Conservation (phyloP, 2,888 invertebrate genomes). For the Druceiella hillmani region DNA sequence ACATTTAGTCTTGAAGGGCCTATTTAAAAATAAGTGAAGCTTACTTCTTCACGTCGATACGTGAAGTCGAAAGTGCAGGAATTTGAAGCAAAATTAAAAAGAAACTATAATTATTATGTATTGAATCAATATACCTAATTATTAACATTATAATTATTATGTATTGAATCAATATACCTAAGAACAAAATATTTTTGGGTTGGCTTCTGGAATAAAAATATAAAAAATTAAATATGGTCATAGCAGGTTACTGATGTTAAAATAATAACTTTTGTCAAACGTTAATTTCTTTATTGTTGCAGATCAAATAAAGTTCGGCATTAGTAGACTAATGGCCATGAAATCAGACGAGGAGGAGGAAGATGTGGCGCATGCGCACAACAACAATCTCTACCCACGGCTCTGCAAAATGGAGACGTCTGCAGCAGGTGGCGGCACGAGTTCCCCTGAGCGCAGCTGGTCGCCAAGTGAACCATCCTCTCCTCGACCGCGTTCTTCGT, state of each 20-base stretch:
- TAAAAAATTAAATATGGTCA: slow-evolving; percentile 3
- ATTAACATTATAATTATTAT: no score
- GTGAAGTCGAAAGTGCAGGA: no score
- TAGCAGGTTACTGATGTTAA: slow-evolving; percentile 6
- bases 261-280: slow-evolving; percentile 12
- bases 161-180: no score
- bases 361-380: slow-evolving; percentile 44
- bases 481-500: slow-evolving; percentile 51
- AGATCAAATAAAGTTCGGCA: slow-evolving; percentile 83
- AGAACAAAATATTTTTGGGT: no score
- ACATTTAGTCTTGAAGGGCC: no score
- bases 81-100: no score
- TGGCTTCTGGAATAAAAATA: slow-evolving; percentile 4
- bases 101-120: no score
- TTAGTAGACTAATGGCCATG: slow-evolving; percentile 69
- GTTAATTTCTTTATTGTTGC: slow-evolving; percentile 35
- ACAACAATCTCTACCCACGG: slow-evolving; percentile 32
- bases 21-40: no score
- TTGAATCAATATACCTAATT: no score
- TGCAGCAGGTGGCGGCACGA: slow-evolving; percentile 36
- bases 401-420: slow-evolving; percentile 27
- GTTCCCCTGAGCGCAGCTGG: slow-evolving; percentile 48
- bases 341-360: slow-evolving; percentile 58
- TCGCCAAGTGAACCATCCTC: slow-evolving; percentile 44
- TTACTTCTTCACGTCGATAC: no score